phyloP scores from a whole-genome alignment of 2,888 invertebrate species.

The Corythucha ciliata region DNA sequence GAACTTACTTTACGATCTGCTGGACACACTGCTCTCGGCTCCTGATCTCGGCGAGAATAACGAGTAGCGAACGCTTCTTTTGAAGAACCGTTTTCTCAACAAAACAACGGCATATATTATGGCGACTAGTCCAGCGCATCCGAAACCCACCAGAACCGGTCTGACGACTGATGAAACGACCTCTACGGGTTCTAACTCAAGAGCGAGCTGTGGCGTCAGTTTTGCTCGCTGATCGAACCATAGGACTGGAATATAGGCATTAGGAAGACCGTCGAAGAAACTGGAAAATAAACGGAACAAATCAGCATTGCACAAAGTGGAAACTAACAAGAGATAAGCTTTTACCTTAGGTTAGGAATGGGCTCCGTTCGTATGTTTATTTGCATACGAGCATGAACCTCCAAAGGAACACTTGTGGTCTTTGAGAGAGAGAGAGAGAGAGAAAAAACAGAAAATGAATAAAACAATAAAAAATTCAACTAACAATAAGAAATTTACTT shows the following conservation, averaged over 20 bases:
- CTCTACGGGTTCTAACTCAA: conserved; percentile 46
- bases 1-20: too few relatives aligned
- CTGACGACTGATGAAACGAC: conserved; percentile 13
- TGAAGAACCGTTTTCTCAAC: too few relatives aligned
- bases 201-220: conserved; percentile 49
- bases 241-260: conserved; percentile 61
- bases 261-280: conserved; percentile 56
- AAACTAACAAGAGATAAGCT: conserved; percentile 31
- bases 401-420: conserved; percentile 66
- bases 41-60: too few relatives aligned
- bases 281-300: conserved; percentile 43
- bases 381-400: conserved; percentile 64
- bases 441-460: neutral
- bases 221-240: conserved; percentile 66
- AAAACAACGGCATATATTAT: too few relatives aligned
- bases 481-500: conserved; percentile 52
- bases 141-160: conserved; percentile 16
- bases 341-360: conserved; percentile 49
- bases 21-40: too few relatives aligned
- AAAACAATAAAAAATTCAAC: too few relatives aligned
- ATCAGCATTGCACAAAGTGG: neutral
- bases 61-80: too few relatives aligned
- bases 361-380: conserved; percentile 57
- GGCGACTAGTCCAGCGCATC: conserved; percentile 12
- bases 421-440: conserved; percentile 35